Evolutionary conservation across 2,888 invertebrate species (phyloP).

Genomic region (Eupithecia abbreviata): DNA sequence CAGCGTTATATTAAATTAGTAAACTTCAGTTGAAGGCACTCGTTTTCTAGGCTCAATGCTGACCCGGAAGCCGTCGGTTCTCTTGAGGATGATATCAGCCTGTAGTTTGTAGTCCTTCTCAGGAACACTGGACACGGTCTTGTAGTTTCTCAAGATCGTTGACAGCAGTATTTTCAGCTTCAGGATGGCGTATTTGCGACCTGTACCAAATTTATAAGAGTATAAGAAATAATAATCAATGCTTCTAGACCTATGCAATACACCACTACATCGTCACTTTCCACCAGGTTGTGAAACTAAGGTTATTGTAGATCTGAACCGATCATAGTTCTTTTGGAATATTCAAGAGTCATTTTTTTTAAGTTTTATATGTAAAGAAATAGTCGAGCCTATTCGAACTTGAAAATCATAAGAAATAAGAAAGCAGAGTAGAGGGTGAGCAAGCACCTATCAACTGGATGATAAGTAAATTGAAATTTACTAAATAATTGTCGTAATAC

Average conservation of each 20-base stretch:
- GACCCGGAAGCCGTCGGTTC: slow-evolving; percentile 88
- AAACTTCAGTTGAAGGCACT: slow-evolving; percentile 47
- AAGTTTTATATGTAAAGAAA: no score
- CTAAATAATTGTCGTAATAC: slow-evolving; percentile 39
- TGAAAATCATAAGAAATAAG: background rate
- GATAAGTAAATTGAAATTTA: background rate
- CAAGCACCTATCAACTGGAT: background rate
- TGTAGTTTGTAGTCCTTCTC: slow-evolving; percentile 87
- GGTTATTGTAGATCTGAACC: no score
- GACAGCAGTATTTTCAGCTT: slow-evolving; percentile 89
- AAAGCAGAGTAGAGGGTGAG: background rate
- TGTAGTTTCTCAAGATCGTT: slow-evolving; percentile 87
- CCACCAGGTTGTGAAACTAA: no score
- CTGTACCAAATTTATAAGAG: slow-evolving; percentile 55
- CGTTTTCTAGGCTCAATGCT: slow-evolving; percentile 85
- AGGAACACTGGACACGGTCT: slow-evolving; percentile 84
- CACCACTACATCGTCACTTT: no score
- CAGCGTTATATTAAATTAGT: slow-evolving; percentile 1
- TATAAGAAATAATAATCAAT: no score
- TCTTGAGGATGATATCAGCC: slow-evolving; percentile 89
- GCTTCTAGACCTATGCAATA: no score
- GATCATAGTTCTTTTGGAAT: no score
- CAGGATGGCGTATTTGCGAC: slow-evolving; percentile 90
- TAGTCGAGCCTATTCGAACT: no score
- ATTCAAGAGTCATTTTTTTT: no score